phyloP scores from a whole-genome alignment of 2,113 vertebrate genomes.

The Sylvilagus bachmani region DNA sequence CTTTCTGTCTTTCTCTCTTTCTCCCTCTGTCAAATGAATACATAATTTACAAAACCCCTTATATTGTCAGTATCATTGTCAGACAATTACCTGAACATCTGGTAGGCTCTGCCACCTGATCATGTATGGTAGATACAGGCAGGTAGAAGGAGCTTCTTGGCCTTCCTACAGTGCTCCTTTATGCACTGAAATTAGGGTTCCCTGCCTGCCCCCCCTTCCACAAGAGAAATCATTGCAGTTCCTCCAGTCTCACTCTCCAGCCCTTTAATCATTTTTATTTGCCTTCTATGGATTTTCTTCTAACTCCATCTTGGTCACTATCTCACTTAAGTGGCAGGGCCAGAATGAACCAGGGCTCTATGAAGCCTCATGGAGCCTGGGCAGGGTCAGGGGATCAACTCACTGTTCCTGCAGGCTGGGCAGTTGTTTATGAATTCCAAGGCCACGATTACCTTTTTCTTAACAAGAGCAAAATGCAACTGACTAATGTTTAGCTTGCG shows the following conservation, averaged over 20 bases:
- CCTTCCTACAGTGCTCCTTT: rapidly evolving
- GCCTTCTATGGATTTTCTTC: slow-evolving; percentile 27
- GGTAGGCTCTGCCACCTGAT: background rate
- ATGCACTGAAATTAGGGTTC: background rate
- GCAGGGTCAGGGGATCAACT: background rate
- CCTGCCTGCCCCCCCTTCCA: background rate
- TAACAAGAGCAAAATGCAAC: slow-evolving; percentile 48
- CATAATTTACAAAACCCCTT: too few relatives aligned
- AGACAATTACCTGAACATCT: background rate
- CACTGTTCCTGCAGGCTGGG: background rate
- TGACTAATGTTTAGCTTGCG: background rate
- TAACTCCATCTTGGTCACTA: background rate
- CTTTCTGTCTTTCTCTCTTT: too few relatives aligned
- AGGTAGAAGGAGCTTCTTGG: background rate
- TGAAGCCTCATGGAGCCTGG: background rate
- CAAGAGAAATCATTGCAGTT: background rate
- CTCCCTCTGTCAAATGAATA: too few relatives aligned
- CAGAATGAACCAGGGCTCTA: background rate
- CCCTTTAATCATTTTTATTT: background rate
- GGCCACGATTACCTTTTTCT: background rate
- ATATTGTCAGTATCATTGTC: background rate
- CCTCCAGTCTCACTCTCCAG: background rate
- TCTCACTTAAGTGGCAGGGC: background rate
- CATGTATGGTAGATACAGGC: background rate
- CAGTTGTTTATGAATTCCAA: slow-evolving; percentile 17